Percentiles rank a stretch among this genome's conserved stretches.
phyloP scores from a whole-genome alignment of 2,888 invertebrate genomes.

The Aphodius granarius region DNA sequence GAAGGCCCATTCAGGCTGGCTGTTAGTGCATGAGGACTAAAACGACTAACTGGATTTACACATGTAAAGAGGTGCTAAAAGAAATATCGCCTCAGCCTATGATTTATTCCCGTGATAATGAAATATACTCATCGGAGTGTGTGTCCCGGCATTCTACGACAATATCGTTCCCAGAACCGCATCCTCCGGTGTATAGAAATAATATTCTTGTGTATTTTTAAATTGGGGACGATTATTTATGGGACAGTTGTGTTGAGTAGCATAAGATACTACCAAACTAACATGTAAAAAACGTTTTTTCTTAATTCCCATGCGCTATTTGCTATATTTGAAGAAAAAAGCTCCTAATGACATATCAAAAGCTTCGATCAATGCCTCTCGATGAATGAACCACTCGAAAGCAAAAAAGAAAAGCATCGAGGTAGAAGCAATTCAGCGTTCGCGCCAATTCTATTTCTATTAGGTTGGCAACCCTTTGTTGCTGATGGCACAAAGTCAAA shows the following conservation, averaged over 20 bases:
- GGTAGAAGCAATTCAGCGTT: not conserved
- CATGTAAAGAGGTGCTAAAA: conserved; percentile 27
- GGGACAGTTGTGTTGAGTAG: not conserved
- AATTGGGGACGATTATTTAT: not conserved
- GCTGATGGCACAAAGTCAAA: conserved; percentile 8
- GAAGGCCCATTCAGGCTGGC: not conserved
- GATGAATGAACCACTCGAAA: not conserved
- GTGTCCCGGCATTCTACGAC: conserved; percentile 17
- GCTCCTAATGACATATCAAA: not conserved
- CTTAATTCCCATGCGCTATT: too few species aligned
- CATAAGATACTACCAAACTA: not conserved
- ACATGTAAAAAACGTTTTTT: not conserved
- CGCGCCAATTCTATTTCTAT: conserved; percentile 11
- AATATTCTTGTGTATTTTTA: not conserved
- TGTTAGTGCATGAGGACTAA: not conserved
- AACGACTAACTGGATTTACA: conserved; percentile 21
- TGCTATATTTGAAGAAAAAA: not conserved
- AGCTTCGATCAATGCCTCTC: not conserved
- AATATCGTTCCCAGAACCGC: conserved; percentile 20
- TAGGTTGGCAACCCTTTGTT: conserved; percentile 5
- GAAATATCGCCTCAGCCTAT: conserved; percentile 21
- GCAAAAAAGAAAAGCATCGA: not conserved
- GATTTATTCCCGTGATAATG: conserved; percentile 28
- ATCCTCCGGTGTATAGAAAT: not conserved
- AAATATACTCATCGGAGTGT: conserved; percentile 25